A percentile compares a stretch with the other conserved stretches of the same genome.
Conservation (phyloP, 2,113 vertebrate genomes). For the Thinocorus orbignyianus region DNA sequence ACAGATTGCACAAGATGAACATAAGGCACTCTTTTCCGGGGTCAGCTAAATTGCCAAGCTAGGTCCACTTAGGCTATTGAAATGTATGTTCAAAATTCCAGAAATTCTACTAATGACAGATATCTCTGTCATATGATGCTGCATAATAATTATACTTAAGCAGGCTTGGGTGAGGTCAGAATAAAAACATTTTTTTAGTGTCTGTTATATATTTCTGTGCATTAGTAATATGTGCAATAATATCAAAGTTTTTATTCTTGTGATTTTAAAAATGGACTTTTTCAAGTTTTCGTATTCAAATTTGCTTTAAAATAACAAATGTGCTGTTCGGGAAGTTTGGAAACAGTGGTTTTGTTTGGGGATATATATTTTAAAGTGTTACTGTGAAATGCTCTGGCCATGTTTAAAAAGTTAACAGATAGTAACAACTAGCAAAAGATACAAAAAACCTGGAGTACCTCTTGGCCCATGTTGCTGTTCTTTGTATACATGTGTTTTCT, state of each 20-base stretch:
- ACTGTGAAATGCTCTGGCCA: not conserved
- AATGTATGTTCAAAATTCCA: constrained; percentile 70
- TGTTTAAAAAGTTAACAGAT: not conserved
- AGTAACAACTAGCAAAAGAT: not conserved
- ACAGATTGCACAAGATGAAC: constrained; percentile 74
- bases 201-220: not conserved
- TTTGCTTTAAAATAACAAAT: not conserved
- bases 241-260: not conserved
- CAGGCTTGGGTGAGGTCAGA: constrained; percentile 21
- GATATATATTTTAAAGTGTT: not conserved
- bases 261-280: not conserved
- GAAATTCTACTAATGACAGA: constrained; percentile 65
- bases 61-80: constrained; percentile 65
- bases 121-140: constrained; percentile 61
- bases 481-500: not conserved
- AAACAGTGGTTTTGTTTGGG: not conserved
- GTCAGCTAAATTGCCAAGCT: constrained; percentile 71
- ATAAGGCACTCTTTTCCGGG: constrained; percentile 71
- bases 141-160: constrained; percentile 52
- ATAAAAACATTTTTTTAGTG: not conserved
- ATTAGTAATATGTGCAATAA: not conserved
- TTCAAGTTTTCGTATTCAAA: not conserved
- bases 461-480: not conserved
- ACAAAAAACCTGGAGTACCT: not conserved
- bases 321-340: not conserved